Evolutionary conservation across 2,113 vertebrate species (phyloP).

Genomic region (Eclectus roratus): DNA sequence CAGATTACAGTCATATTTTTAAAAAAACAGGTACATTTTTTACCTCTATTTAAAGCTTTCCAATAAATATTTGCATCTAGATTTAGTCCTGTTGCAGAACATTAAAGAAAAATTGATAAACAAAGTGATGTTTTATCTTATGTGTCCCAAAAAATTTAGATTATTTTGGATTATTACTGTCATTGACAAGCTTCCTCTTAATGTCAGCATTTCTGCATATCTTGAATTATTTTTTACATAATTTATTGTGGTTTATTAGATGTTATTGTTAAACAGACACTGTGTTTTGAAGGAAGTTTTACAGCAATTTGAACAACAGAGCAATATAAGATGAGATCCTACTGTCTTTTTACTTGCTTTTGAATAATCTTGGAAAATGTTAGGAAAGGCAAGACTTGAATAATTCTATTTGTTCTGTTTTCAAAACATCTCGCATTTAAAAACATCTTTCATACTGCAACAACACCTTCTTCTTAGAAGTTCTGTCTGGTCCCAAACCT

Average conservation of each 20-base stretch:
- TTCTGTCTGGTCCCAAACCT: not conserved
- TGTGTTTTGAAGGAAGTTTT: not conserved
- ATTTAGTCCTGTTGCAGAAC: not conserved
- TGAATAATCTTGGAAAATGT: not conserved
- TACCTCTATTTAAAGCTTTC: not conserved
- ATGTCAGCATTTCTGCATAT: not conserved
- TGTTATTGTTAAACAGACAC: not conserved
- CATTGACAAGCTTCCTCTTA: not conserved
- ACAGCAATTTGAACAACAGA: not conserved
- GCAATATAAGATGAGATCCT: not conserved
- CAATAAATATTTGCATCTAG: not conserved
- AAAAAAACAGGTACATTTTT: accelerated
- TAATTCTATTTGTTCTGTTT: not conserved
- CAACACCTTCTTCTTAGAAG: not conserved
- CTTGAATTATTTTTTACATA: not conserved
- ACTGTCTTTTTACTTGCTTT: not conserved
- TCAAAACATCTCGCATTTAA: not conserved
- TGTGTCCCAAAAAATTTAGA: not conserved
- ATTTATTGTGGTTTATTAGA: not conserved
- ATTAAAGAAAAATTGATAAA: not conserved
- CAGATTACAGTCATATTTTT: not conserved
- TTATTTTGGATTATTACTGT: not conserved
- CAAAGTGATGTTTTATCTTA: not conserved
- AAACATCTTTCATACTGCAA: not conserved
- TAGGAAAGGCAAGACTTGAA: not conserved